Conservation (phyloP, 2,888 invertebrate species). For the Galerucella nymphaeae region DNA sequence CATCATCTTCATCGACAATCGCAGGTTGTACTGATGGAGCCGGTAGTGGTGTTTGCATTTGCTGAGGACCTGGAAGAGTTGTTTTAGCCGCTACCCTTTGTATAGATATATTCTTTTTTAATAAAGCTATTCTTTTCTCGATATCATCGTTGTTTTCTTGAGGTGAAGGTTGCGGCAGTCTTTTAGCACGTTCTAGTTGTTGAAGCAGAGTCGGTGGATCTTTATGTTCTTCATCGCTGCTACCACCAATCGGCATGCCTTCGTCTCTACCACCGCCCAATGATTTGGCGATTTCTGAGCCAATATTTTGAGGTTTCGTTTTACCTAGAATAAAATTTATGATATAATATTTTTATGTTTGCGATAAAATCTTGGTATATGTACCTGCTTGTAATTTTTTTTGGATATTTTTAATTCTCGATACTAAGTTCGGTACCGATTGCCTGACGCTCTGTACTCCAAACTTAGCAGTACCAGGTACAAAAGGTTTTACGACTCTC, state of each 20-base stretch:
- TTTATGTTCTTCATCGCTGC: slow-evolving; percentile 54
- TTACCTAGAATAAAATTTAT: slow-evolving; percentile 25
- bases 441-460: slow-evolving; percentile 61
- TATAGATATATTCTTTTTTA: slow-evolving; percentile 57
- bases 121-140: slow-evolving; percentile 52
- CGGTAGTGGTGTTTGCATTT: slow-evolving; percentile 27
- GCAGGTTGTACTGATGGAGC: not conserved
- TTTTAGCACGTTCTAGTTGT: slow-evolving; percentile 17
- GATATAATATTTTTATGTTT: not conserved
- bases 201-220: slow-evolving; percentile 26
- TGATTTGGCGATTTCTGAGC: slow-evolving; percentile 54
- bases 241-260: slow-evolving; percentile 48
- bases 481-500: slow-evolving; percentile 58
- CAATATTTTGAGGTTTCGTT: slow-evolving; percentile 55
- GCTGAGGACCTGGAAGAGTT: slow-evolving; percentile 30
- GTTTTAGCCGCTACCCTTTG: slow-evolving; percentile 51
- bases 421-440: slow-evolving; percentile 60
- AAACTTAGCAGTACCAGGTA: slow-evolving; percentile 57
- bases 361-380: slow-evolving; percentile 4
- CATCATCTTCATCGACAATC: slow-evolving; percentile 24
- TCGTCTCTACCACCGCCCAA: slow-evolving; percentile 48
- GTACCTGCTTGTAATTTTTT: slow-evolving; percentile 53
- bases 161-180: slow-evolving; percentile 19
- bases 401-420: slow-evolving; percentile 57
- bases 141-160: slow-evolving; percentile 49